Evolutionary conservation across 2,113 vertebrate genomes (phyloP), one percentile per base, ranked within the genome.

Genomic region (Passer domesticus): DNA sequence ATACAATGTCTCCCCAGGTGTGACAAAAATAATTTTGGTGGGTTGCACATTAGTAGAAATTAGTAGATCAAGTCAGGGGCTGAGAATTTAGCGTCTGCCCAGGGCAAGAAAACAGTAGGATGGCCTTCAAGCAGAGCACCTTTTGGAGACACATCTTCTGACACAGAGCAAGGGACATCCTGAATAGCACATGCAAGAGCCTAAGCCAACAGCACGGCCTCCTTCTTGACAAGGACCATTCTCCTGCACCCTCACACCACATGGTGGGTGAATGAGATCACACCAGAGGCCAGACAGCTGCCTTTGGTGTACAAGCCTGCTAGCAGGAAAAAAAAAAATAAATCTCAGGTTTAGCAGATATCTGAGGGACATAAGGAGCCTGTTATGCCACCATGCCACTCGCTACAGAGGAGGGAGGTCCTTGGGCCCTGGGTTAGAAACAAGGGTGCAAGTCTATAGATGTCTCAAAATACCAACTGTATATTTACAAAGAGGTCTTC

Each of bases 351-450:
- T 69, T 63, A 66, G 8, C 15, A 67, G 27, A 3, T 50, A 8
- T 17, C 21, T n/a, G 30, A 55, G 47, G 19, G 39, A 37, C 33
- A 20, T 16, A 46, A 24, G 7, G 30, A 49, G 25, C 13, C 15
- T 10, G 1, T 59, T 47, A 13, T 7, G 18, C 11, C 30, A 47
- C 21, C 0, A 0, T 13, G 6, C 4, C 44, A 23, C 14, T 60
- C 0, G 0, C 16, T 68, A 4, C 5, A 20, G 16, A 10, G 20
- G 22, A 25, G 18, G 18, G 3, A 62, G 9, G 16, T 59, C 60
- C 2, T 1, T 60, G 35, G 4, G 23, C 21, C 11, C 15, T 11
- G 1, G 7, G 3, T 5, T 9, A 70, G 18, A 78, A 81, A 30
- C 2, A 63, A 50, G 49, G 15, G 10, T 49, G 15, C 8, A 60